Evolutionary conservation across 2,888 invertebrate species (phyloP).

Genomic region (Sussaba pulchella): DNA sequence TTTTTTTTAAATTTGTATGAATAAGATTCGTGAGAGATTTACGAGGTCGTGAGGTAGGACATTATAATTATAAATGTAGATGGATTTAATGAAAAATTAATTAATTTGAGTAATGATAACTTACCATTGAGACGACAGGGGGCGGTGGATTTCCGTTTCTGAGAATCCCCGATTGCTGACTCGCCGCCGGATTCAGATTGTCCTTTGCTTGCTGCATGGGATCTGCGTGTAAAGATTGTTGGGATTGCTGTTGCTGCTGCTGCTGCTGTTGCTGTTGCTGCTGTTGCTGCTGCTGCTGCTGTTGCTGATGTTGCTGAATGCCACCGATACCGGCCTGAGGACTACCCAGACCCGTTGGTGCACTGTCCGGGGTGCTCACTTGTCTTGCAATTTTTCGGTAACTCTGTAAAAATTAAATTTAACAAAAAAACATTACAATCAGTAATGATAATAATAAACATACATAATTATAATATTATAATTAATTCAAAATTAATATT

Average conservation of each 20-base stretch:
- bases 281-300: conserved; percentile 77
- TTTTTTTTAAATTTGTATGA: too few species aligned
- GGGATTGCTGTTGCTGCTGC: conserved; percentile 78
- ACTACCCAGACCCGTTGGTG: conserved; percentile 82
- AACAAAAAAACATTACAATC: too few species aligned
- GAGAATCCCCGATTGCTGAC: conserved; percentile 81
- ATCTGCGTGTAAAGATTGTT: conserved; percentile 79
- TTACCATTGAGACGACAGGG: conserved; percentile 83
- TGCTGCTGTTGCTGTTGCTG: conserved; percentile 74
- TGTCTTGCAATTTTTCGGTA: conserved; percentile 83
- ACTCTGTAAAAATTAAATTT: conserved; percentile 76
- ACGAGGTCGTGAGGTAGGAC: too few species aligned
- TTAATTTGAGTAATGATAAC: too few species aligned
- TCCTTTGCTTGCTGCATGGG: conserved; percentile 84
- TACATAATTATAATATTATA: neutral
- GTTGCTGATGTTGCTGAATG: conserved; percentile 76
- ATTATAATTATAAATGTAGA: too few species aligned
- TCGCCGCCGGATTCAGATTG: conserved; percentile 81
- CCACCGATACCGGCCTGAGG: conserved; percentile 82
- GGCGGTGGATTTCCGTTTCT: conserved; percentile 83
- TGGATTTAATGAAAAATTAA: too few species aligned
- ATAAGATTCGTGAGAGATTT: too few species aligned
- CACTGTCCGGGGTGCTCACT: conserved; percentile 83
- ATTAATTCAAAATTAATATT: conserved; percentile 49
- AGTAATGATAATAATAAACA: too few species aligned